Percentiles rank a stretch among this genome's conserved stretches.
These are phyloP conservation scores for Collichthys lucidus DNA, from an alignment of 2,113 vertebrate species.

Conservation along the genomic window DNA sequence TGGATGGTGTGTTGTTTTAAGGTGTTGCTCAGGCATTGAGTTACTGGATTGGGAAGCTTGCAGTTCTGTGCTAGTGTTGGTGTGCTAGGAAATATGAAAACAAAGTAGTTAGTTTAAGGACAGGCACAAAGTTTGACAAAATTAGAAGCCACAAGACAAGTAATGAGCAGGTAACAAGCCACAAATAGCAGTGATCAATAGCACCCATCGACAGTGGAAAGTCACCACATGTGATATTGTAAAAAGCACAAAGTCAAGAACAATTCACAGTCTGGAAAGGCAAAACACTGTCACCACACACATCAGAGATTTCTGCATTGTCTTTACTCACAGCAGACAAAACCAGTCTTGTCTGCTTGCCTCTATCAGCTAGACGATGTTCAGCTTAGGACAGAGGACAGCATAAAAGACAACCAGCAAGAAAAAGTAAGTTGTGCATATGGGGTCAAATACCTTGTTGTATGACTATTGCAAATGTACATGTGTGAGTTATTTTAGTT, in stretches of 20 bases:
- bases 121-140: not conserved
- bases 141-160: conserved; percentile 5
- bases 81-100: conserved; percentile 50
- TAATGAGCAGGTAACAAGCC: not conserved
- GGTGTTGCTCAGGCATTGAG: conserved; percentile 14
- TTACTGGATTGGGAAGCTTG: not conserved
- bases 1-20: conserved; percentile 27
- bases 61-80: not conserved
- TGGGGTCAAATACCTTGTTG: not conserved
- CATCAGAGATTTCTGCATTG: not conserved
- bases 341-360: conserved; percentile 45
- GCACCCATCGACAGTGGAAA: conserved; percentile 3
- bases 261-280: conserved; percentile 9
- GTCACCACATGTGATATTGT: not conserved
- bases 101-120: conserved; percentile 6
- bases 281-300: conserved; percentile 1
- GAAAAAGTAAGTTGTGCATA: conserved; percentile 1
- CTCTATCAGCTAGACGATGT: conserved; percentile 57
- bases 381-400: conserved; percentile 65
- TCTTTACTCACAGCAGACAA: conserved; percentile 81
- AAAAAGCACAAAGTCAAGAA: not conserved
- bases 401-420: conserved; percentile 40
- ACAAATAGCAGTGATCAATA: not conserved
- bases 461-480: not conserved
- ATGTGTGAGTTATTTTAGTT: not conserved